Percentiles rank a stretch among this genome's conserved stretches.
These are phyloP conservation scores for Bubo blakistoni DNA, from an alignment of 2,113 vertebrate species.

Conservation along the genomic window DNA sequence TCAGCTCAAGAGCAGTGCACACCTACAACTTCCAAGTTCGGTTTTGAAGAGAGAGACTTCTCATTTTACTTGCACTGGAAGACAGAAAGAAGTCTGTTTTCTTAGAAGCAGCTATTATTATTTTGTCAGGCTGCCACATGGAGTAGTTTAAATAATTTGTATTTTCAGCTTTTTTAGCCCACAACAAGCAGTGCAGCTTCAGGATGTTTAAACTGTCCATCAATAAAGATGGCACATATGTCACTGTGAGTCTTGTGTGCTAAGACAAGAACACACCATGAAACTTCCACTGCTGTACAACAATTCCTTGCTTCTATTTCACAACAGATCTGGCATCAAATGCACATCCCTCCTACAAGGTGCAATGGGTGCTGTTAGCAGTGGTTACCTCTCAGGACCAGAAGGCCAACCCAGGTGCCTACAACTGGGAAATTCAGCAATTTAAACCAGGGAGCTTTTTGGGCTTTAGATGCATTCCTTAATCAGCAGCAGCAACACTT, in stretches of 20 bases:
- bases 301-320: background rate
- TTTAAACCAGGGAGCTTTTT: background rate
- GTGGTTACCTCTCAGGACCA: background rate
- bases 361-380: background rate
- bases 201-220: background rate
- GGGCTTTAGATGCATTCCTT: background rate
- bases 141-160: background rate
- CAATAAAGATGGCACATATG: background rate
- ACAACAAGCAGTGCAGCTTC: background rate
- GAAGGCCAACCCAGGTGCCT: background rate
- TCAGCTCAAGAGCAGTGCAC: background rate
- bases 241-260: background rate
- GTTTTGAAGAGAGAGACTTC: background rate
- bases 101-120: background rate
- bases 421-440: background rate
- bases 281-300: background rate
- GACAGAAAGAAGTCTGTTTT: background rate
- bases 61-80: background rate
- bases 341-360: accelerated
- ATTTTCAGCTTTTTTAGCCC: background rate
- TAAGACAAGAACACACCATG: background rate
- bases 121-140: background rate
- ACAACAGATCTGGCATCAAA: background rate
- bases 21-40: background rate
- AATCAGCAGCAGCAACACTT: background rate